A percentile compares a stretch with the other conserved stretches of the same genome.
Conservation (phyloP, 2,888 invertebrate genomes). For the Holacanthella duospinosa region DNA sequence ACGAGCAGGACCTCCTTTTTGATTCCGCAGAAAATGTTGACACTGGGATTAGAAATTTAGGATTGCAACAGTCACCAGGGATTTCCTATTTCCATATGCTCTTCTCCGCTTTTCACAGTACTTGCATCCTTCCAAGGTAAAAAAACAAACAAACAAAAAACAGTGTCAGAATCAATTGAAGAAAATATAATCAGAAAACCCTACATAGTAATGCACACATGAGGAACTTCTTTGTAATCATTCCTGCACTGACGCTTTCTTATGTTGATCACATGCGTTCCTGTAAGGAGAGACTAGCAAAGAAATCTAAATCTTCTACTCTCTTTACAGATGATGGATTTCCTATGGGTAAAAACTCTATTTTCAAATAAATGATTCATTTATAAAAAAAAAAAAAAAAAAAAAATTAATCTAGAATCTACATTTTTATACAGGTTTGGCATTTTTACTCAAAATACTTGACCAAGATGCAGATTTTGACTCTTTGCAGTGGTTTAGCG, state of each 20-base stretch:
- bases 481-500: constrained; percentile 79
- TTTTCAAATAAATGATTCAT: too few relatives aligned
- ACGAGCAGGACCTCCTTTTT: constrained; percentile 11
- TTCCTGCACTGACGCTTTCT: constrained; percentile 87
- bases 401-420: not conserved
- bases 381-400: too few relatives aligned
- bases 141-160: not conserved
- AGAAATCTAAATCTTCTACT: constrained; percentile 67
- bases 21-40: constrained; percentile 19
- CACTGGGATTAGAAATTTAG: constrained; percentile 23
- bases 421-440: constrained; percentile 51
- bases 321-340: constrained; percentile 98
- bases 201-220: constrained; percentile 66
- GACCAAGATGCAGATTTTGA: constrained; percentile 80
- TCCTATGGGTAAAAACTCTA: constrained; percentile 62
- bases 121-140: constrained; percentile 47
- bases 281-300: constrained; percentile 83
- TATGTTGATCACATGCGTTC: constrained; percentile 86
- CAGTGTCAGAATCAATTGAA: too few relatives aligned
- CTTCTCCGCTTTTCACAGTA: constrained; percentile 82
- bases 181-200: too few relatives aligned
- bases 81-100: constrained; percentile 52
- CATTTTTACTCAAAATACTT: constrained; percentile 81
- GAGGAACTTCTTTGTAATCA: constrained; percentile 80
- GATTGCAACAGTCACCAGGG: constrained; percentile 24